phyloP scores from a whole-genome alignment of 2,113 vertebrate species.

The Mustelus asterias region DNA sequence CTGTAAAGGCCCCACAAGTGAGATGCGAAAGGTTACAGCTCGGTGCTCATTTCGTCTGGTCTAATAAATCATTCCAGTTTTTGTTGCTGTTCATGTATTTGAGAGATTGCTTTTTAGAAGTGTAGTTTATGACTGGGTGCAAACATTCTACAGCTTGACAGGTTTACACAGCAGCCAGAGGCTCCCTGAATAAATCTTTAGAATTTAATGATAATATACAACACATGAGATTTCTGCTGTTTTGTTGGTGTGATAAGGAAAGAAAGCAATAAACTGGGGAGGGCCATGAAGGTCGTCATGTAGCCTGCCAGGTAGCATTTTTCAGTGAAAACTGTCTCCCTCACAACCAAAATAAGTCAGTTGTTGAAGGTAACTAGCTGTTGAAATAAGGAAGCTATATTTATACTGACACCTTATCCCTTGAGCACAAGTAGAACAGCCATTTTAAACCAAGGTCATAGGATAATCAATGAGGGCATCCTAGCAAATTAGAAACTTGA shows the following conservation, averaged over 20 bases:
- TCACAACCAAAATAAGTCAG: not conserved
- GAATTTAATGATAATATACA: not conserved
- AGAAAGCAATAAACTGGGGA: not conserved
- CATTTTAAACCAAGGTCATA: not conserved
- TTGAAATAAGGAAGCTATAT: not conserved
- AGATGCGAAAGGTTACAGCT: not conserved
- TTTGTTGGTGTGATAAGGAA: not conserved
- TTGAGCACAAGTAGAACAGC: not conserved
- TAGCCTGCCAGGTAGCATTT: not conserved
- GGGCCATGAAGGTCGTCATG: not conserved
- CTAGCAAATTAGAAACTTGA: not conserved
- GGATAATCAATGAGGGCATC: not conserved
- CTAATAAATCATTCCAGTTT: not conserved
- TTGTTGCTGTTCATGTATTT: not conserved
- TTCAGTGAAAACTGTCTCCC: not conserved
- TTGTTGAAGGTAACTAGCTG: not conserved
- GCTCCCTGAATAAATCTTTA: not conserved
- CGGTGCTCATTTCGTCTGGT: not conserved
- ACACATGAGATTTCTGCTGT: not conserved
- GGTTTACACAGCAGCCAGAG: not conserved
- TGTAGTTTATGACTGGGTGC: not conserved
- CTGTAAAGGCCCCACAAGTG: not conserved
- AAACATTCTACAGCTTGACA: not conserved
- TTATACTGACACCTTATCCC: not conserved
- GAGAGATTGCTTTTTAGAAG: conserved; percentile 6